A percentile compares a stretch with the other conserved stretches of the same genome.
Evolutionary conservation across 2,113 vertebrate species (phyloP).

Genomic region (Hippocampus guttulatus): DNA sequence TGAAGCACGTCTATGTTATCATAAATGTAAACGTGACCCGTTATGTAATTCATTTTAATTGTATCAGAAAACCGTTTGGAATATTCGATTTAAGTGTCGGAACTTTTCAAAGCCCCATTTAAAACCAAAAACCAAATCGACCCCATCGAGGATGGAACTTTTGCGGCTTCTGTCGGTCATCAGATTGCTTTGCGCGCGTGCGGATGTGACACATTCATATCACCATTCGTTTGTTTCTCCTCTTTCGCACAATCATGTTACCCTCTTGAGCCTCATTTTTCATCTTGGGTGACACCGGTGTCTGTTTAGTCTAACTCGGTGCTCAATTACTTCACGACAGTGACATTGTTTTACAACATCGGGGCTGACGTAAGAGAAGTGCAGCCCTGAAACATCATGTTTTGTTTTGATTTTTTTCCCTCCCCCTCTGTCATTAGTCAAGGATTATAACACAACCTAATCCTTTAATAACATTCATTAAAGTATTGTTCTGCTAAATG

Average conservation of each 20-base stretch:
- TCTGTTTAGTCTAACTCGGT: not conserved
- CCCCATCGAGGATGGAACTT: not conserved
- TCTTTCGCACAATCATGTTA: not conserved
- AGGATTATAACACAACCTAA: conserved; percentile 4
- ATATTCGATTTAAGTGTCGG: not conserved
- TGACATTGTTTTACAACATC: not conserved
- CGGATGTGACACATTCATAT: conserved; percentile 2
- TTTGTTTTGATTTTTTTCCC: not conserved
- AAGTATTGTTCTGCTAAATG: conserved; percentile 1
- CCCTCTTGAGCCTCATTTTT: not conserved
- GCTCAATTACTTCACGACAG: not conserved
- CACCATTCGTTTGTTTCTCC: not conserved
- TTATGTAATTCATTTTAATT: not conserved
- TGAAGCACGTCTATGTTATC: not conserved
- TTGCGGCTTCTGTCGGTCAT: not conserved
- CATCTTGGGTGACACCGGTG: conserved; percentile 2
- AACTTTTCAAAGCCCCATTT: not conserved
- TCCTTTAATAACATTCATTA: conserved; percentile 12
- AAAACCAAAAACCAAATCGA: not conserved
- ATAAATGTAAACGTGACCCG: not conserved
- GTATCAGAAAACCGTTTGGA: not conserved
- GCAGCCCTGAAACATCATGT: not conserved
- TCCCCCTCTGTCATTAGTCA: not conserved
- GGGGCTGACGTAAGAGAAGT: not conserved
- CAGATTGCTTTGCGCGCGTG: not conserved